A percentile compares a stretch with the other conserved stretches of the same genome.
phyloP scores from a whole-genome alignment of 30 jellyfish, hydroid and myxozoan species.

The Cassiopea xamachana region DNA sequence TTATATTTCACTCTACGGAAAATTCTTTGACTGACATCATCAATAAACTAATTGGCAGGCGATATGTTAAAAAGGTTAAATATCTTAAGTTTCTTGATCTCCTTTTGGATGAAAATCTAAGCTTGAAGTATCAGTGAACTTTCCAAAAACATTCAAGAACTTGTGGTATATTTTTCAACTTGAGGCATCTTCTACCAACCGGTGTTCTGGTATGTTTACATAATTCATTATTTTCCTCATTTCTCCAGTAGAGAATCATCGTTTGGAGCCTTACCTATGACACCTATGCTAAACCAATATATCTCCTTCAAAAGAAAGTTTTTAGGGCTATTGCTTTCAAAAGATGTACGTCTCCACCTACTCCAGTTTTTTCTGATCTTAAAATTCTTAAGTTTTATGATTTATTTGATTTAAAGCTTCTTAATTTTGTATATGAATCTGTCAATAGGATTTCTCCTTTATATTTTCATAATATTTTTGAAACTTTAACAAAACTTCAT shows the following conservation, averaged over 20 bases:
- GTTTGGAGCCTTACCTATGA: constrained; percentile 17
- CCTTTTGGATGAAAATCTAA: not conserved
- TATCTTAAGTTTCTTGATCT: constrained; percentile 25
- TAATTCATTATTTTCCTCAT: not conserved
- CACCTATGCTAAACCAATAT: constrained; percentile 25
- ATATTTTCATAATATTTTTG: not conserved
- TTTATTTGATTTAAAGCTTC: constrained; percentile 13
- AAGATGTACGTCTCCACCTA: constrained; percentile 31
- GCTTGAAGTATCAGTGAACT: constrained; percentile 6
- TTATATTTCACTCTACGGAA: constrained; percentile 8
- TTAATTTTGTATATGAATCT: constrained; percentile 21
- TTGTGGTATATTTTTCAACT: constrained; percentile 12
- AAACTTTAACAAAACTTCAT: constrained; percentile 8
- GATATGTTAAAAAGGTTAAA: constrained; percentile 18
- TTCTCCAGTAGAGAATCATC: not conserved
- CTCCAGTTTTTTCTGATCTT: constrained; percentile 26
- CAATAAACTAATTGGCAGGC: constrained; percentile 17
- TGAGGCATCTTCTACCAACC: constrained; percentile 45
- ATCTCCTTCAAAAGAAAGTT: constrained; percentile 39
- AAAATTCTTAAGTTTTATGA: constrained; percentile 35
- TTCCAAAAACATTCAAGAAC: constrained; percentile 40
- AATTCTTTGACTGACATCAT: constrained; percentile 33
- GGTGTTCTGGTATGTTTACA: constrained; percentile 32
- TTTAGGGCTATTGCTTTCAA: constrained; percentile 44
- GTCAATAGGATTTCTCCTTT: constrained; percentile 21